Base-by-base conservation (phyloP, 2,113 vertebrate species). In the Ailuropoda melanoleuca region DNA sequence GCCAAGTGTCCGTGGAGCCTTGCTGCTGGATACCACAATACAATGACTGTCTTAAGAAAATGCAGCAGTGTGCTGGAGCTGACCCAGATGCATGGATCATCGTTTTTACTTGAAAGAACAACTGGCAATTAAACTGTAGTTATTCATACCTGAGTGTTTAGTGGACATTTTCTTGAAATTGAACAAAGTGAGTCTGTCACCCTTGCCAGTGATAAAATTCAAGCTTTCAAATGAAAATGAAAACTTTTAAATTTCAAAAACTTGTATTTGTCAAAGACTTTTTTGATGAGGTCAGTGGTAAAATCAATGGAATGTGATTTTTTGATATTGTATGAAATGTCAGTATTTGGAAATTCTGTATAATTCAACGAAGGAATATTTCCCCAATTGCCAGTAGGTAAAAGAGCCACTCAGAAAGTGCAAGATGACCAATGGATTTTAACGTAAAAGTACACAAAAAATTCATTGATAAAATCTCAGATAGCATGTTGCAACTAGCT, bases 271-370 rank as follows among this genome's bases (percentile, higher is more conserved):
- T 88, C 64, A 66, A 18, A 91, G 74, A 94, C 12, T 11, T 87
- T 86, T 91, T 86, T 29, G 0, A n/a, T 93, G 72, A 95, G 39
- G 88, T 84, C 4, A 2, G 23, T 90, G 56, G 39, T 72, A 50
- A 94, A 88, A 87, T 78, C 82, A 78, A 74, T 82, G 78, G 56
- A 78, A 68, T 89, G 34, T 92, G 70, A 48, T 68, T 72, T 93
- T 87, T 90, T 83, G 50, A 24, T 85, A 72, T 29, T 70, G 8
- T 83, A 7, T 74, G 46, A 93, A 94, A 68, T 62, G 23, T 37
- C 72, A 58, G 15, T 60, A 84, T 93, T 97, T 93, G 64, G 74
- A 97, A 96, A 80, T 95, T 88, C 55, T 88, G 39, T 58, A 13
- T 88, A 80, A 85, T 68, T 96, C 82, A 70, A 15, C n/a, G 15